phyloP scores from a whole-genome alignment of 2,797 vertebrate species.

The Propithecus perrieri region DNA sequence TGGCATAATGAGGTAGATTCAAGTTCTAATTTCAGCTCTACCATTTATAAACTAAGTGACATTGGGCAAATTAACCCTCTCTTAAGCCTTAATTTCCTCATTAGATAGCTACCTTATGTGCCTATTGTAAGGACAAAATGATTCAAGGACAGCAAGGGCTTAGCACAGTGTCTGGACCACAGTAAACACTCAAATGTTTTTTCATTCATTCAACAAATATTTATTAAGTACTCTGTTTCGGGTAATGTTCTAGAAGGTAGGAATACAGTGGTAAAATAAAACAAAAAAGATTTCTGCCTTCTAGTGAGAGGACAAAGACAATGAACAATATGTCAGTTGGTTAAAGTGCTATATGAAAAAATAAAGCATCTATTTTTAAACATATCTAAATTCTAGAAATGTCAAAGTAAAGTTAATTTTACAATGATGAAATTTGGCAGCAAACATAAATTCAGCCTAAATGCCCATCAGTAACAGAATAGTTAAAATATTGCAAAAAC shows the following conservation, averaged over 20 bases:
- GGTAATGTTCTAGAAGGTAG: not conserved
- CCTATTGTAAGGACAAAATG: not conserved
- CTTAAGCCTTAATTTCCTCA: not conserved
- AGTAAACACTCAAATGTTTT: not conserved
- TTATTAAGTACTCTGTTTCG: not conserved
- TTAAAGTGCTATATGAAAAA: not conserved
- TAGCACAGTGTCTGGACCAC: not conserved
- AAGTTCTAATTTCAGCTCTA: slow-evolving; percentile 1
- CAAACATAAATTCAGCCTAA: not conserved
- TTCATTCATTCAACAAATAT: slow-evolving; percentile 7
- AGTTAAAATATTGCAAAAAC: slow-evolving; percentile 21
- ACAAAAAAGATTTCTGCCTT: not conserved
- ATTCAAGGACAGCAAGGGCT: not conserved
- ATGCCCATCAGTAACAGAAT: not conserved
- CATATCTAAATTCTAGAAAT: slow-evolving; percentile 9
- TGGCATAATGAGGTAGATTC: not conserved
- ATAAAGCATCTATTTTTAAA: not conserved
- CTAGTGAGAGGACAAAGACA: not conserved
- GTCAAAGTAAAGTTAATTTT: slow-evolving; percentile 26
- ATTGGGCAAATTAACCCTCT: not conserved
- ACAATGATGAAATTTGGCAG: not conserved
- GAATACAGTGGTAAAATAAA: not conserved
- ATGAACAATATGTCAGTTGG: not conserved
- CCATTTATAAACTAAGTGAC: not conserved
- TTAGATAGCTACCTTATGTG: not conserved